These are phyloP conservation scores for Adela reaumurella DNA, from an alignment of 2,888 invertebrate species.

Conservation along the genomic window DNA sequence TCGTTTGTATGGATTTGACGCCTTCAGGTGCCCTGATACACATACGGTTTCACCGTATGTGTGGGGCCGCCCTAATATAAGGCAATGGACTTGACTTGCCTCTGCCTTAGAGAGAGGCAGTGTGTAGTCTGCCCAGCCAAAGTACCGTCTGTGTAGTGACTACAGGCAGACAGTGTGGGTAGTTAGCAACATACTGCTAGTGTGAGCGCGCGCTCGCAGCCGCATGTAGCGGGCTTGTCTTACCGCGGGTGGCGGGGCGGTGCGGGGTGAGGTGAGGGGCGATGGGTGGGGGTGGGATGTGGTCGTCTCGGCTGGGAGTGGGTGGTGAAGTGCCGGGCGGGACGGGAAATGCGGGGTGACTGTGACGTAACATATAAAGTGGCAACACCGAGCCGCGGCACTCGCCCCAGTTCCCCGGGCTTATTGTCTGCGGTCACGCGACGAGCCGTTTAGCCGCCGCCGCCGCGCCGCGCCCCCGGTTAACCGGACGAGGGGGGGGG, in stretches of 20 bases:
- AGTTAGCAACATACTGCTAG: not conserved
- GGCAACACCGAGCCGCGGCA: conserved; percentile 56
- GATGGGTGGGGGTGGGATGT: too few species aligned
- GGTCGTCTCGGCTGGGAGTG: too few species aligned
- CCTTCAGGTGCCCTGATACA: too few species aligned
- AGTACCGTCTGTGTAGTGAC: too few species aligned
- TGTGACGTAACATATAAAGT: conserved; percentile 51
- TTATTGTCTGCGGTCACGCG: conserved; percentile 58
- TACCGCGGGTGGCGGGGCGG: conserved; percentile 10
- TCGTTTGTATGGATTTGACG: too few species aligned
- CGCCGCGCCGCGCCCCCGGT: conserved; percentile 40
- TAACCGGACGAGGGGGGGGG: conserved; percentile 57
- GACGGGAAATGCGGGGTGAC: conserved; percentile 12
- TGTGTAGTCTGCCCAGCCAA: too few species aligned
- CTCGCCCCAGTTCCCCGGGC: conserved; percentile 47
- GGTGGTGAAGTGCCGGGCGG: conserved; percentile 10
- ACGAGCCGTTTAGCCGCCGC: conserved; percentile 54
- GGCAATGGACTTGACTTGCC: too few species aligned
- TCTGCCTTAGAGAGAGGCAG: too few species aligned
- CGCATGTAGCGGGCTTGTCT: not conserved
- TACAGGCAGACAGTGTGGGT: not conserved
- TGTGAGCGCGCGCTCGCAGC: not conserved
- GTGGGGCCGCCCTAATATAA: too few species aligned
- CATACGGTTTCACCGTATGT: too few species aligned
- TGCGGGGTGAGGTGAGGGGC: conserved; percentile 9